Evolutionary conservation across 2,888 invertebrate species (phyloP).

Genomic region (Mamestra brassicae): DNA sequence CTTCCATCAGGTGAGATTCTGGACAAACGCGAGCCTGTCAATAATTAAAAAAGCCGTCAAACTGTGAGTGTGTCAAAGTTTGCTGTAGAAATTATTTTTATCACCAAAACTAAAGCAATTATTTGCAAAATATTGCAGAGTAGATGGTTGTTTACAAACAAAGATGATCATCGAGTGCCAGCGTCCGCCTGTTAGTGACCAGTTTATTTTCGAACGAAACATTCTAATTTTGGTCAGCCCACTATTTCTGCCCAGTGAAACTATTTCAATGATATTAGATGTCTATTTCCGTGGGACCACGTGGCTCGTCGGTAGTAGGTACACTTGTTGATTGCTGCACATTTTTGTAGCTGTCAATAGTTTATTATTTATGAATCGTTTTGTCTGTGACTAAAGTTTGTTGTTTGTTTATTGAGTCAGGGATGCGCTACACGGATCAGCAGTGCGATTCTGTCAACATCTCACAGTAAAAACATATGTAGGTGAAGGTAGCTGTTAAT

Average conservation of each 20-base stretch:
- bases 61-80: too few species aligned
- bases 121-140: background rate
- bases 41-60: too few species aligned
- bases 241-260: constrained; percentile 27
- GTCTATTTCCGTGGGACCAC: constrained; percentile 28
- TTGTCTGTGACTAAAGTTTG: background rate
- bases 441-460: too few species aligned
- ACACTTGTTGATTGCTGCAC: constrained; percentile 42
- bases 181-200: background rate
- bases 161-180: background rate
- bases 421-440: too few species aligned
- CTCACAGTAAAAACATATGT: too few species aligned
- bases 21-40: too few species aligned
- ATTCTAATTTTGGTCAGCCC: constrained; percentile 21
- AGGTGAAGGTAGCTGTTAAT: too few species aligned
- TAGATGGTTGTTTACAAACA: constrained; percentile 37
- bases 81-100: too few species aligned
- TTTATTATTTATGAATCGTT: background rate
- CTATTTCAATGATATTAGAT: constrained; percentile 24
- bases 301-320: background rate
- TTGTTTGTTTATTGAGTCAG: too few species aligned
- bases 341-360: background rate
- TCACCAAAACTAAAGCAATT: background rate
- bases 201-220: background rate
- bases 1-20: too few species aligned